Percentiles rank a stretch among this genome's conserved stretches.
Conservation (phyloP, 2,113 vertebrate species). For the Calyptomena viridis region DNA sequence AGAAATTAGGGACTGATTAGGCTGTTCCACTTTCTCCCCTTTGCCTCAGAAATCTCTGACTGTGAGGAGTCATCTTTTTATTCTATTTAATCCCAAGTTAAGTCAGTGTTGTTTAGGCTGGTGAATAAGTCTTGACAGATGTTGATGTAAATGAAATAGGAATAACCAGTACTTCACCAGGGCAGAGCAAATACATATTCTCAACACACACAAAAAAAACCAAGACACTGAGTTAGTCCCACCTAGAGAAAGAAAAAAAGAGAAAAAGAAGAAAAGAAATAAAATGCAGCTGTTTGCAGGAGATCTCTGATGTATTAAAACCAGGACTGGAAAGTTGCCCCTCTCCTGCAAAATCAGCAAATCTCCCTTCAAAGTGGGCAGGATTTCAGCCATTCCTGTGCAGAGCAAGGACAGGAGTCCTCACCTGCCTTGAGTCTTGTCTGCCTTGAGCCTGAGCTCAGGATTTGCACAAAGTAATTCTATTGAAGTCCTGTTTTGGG, state of each 20-base stretch:
- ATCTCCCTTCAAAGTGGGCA: neutral
- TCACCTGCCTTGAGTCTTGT: neutral
- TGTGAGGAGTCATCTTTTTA: neutral
- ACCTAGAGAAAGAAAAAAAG: neutral
- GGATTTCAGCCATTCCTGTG: neutral
- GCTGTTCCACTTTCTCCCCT: neutral
- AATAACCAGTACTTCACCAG: neutral
- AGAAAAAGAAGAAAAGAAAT: neutral
- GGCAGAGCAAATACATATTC: neutral
- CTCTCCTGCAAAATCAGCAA: neutral
- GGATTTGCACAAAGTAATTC: neutral
- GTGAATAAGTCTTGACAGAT: neutral
- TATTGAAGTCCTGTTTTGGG: rapidly evolving
- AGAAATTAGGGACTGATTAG: neutral
- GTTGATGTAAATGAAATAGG: neutral
- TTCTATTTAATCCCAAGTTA: neutral
- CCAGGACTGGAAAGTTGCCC: neutral
- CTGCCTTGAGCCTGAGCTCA: neutral
- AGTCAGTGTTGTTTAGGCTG: neutral
- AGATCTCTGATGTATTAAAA: slow-evolving; percentile 20
- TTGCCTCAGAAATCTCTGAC: neutral
- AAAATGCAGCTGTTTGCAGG: slow-evolving; percentile 27
- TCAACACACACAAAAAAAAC: neutral
- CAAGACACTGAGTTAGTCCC: neutral
- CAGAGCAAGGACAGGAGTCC: neutral